Evolutionary conservation across 1,140 invertebrate species (phyloP).

Genomic region (Holcopasites calliopsidis): DNA sequence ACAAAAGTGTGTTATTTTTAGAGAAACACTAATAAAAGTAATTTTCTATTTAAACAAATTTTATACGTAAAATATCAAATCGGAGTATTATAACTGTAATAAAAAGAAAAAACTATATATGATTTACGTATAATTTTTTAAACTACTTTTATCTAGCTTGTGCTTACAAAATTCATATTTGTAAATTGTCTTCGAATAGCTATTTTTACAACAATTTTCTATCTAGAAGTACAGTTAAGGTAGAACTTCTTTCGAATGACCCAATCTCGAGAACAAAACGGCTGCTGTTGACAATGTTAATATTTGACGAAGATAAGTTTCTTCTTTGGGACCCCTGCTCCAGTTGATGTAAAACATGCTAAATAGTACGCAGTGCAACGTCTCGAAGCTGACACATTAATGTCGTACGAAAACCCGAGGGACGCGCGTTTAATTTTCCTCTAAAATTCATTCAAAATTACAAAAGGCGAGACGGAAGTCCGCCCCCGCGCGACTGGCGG

Average conservation of each 20-base stretch:
- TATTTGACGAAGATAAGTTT: slow-evolving; percentile 46
- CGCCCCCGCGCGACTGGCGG: too few species aligned
- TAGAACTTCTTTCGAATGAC: not conserved
- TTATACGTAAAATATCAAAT: slow-evolving; percentile 7
- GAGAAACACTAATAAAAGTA: not conserved
- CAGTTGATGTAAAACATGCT: slow-evolving; percentile 19
- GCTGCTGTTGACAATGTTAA: slow-evolving; percentile 35
- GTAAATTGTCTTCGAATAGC: too few species aligned
- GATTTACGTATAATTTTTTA: too few species aligned
- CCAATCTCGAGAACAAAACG: not conserved
- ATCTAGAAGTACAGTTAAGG: not conserved
- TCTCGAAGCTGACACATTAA: too few species aligned
- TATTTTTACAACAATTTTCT: too few species aligned
- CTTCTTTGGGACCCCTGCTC: not conserved
- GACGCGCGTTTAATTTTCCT: too few species aligned
- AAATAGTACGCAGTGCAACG: not conserved
- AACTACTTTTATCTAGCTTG: not conserved
- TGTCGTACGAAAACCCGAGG: too few species aligned
- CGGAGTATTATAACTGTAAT: not conserved
- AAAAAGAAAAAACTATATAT: not conserved
- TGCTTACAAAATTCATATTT: too few species aligned
- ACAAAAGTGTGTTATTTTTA: not conserved
- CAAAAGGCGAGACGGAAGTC: not conserved
- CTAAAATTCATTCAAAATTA: too few species aligned
- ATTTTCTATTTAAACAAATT: not conserved